Evolutionary conservation across 2,797 vertebrate genomes (phyloP), one percentile per base, ranked within the genome.

Genomic region (Buceros bicornis): DNA sequence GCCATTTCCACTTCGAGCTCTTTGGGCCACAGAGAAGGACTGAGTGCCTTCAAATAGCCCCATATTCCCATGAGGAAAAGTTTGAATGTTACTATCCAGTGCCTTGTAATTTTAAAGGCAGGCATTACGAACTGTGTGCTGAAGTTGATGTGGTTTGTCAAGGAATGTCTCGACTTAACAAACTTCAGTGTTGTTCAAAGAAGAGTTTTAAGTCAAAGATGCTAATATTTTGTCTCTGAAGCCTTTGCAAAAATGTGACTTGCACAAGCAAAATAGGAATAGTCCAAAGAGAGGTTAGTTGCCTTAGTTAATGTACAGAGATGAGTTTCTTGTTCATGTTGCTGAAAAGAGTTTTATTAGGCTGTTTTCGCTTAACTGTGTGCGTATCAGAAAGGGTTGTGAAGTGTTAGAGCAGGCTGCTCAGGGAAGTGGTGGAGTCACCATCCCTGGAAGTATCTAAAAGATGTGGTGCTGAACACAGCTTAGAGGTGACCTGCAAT

Each of bases 31-130:
- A 37, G 43, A 71, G 54, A 22, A 82, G 40, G 13, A 28, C 20
- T 6, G 6, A 53, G 60, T 2, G n/a, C 11, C 45, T 92, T 67
- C n/a, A 80, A 8, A 37, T 9, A 16, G 11, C 35, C 8, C 31
- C 3, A 5, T 14, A 6, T 50, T 8, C 18, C 11, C 31, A 8
- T 1, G 2, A 9, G 43, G 33, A 51, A 37, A 43, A 26, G 7
- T 58, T 5, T 37, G 37, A 87, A 35, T 28, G 40, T 26, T 31
- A 4, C 45, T 56, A 0, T 35, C 29, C 16, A 51, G 31, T 35
- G 31, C 61, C 19, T 6, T 74, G 19, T 42, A 28, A 45, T 58
- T 57, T 84, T 61, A 37, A 65, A 84, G 58, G 15, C 1, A 20
- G 22, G 22, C 13, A 6, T 33, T 69, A 25, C 1, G 3, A 24